A percentile compares a stretch with the other conserved stretches of the same genome.
phyloP scores from a whole-genome alignment of 2,797 vertebrate species.

The Centroberyx gerrardi region DNA sequence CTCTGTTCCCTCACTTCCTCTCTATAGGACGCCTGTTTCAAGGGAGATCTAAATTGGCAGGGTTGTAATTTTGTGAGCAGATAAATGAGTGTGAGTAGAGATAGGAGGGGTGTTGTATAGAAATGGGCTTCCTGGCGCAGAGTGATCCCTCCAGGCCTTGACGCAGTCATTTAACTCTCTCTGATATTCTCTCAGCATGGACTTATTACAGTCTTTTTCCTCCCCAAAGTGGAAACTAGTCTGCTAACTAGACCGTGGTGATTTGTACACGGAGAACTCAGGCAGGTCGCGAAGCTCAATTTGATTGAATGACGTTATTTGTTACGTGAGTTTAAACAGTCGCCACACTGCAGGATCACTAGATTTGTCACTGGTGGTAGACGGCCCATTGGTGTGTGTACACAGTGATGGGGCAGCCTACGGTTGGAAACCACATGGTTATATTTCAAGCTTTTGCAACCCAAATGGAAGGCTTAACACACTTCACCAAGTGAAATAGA shows the following conservation, averaged over 20 bases:
- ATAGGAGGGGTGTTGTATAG: slow-evolving; percentile 63
- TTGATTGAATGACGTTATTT: slow-evolving; percentile 51
- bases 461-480: neutral
- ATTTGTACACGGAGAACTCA: slow-evolving; percentile 58
- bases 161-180: slow-evolving; percentile 74
- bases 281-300: slow-evolving; percentile 46
- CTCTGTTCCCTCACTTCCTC: slow-evolving; percentile 54
- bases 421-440: slow-evolving; percentile 7
- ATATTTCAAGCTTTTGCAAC: neutral
- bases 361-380: slow-evolving; percentile 30
- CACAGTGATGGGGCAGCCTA: slow-evolving; percentile 2
- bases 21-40: slow-evolving; percentile 55
- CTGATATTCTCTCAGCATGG: slow-evolving; percentile 71
- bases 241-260: slow-evolving; percentile 64
- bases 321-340: slow-evolving; percentile 12
- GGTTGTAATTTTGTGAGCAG: slow-evolving; percentile 66
- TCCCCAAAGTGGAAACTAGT: slow-evolving; percentile 47
- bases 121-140: slow-evolving; percentile 67
- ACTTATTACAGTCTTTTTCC: slow-evolving; percentile 51
- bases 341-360: neutral
- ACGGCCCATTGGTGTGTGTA: slow-evolving; percentile 13
- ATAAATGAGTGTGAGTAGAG: slow-evolving; percentile 67
- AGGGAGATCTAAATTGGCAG: slow-evolving; percentile 73
- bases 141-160: slow-evolving; percentile 75
- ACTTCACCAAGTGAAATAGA: slow-evolving; percentile 19